These are phyloP conservation scores for Lycia hirtaria DNA, from an alignment of 2,888 invertebrate genomes.

Conservation along the genomic window DNA sequence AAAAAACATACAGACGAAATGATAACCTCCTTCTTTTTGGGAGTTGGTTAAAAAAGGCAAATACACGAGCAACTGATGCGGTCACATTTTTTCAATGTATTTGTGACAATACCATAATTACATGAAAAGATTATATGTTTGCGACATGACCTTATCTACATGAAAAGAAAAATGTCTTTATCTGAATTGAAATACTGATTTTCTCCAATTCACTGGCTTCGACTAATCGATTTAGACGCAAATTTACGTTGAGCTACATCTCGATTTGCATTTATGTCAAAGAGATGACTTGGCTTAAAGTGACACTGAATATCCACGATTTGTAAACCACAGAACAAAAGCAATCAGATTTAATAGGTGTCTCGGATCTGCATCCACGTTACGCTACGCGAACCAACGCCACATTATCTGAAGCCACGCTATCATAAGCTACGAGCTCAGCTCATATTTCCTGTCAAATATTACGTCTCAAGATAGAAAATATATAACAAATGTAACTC, in stretches of 20 bases:
- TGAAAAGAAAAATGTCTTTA: not conserved
- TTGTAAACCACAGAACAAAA: conserved; percentile 31
- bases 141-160: no score
- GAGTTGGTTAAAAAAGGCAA: no score
- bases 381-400: not conserved
- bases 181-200: not conserved
- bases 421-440: not conserved
- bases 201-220: not conserved
- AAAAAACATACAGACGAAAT: no score
- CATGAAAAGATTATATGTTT: no score
- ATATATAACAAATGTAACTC: no score
- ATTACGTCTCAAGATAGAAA: no score
- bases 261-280: not conserved
- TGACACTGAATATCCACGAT: conserved; percentile 9
- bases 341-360: conserved; percentile 17
- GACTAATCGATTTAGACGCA: not conserved
- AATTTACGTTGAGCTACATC: not conserved
- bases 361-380: not conserved
- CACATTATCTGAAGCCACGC: not conserved
- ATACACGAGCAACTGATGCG: no score
- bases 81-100: no score
- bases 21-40: no score
- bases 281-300: not conserved
- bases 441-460: no score
- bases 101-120: no score